phyloP scores from a whole-genome alignment of 2,888 invertebrate genomes.

The Sympetrum striolatum region DNA sequence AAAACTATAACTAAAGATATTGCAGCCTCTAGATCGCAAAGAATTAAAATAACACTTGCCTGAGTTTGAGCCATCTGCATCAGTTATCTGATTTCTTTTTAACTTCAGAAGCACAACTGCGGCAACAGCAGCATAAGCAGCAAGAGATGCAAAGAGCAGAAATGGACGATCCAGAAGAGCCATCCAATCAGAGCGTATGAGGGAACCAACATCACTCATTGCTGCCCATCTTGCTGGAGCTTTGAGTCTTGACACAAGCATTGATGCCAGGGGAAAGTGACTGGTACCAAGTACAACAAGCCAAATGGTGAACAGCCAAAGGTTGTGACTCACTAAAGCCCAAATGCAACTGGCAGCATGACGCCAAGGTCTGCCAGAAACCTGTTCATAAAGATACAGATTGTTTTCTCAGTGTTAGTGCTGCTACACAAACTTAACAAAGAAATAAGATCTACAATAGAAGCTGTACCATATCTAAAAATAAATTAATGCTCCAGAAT shows the following conservation, averaged over 20 bases:
- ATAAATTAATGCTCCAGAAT: too few relatives aligned
- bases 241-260: slow-evolving; percentile 55
- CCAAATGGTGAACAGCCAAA: slow-evolving; percentile 59
- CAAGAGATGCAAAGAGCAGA: slow-evolving; percentile 54
- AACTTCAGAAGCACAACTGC: slow-evolving; percentile 47
- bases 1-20: too few relatives aligned
- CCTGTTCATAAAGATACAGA: slow-evolving; percentile 49
- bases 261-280: slow-evolving; percentile 56
- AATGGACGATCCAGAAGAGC: slow-evolving; percentile 51
- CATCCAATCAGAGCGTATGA: slow-evolving; percentile 53
- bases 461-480: too few relatives aligned
- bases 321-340: slow-evolving; percentile 60
- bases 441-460: neutral
- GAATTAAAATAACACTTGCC: neutral
- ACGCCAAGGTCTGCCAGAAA: slow-evolving; percentile 56
- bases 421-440: neutral
- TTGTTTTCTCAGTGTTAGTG: too few relatives aligned
- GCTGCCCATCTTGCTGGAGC: slow-evolving; percentile 55
- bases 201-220: slow-evolving; percentile 54
- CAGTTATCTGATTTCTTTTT: slow-evolving; percentile 46
- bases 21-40: neutral
- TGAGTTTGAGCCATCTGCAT: slow-evolving; percentile 33
- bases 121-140: slow-evolving; percentile 51
- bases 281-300: slow-evolving; percentile 59
- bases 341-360: slow-evolving; percentile 55